Evolutionary conservation across 2,113 vertebrate genomes (phyloP), one percentile per base, ranked within the genome.

Genomic region (Perognathus longimembris): DNA sequence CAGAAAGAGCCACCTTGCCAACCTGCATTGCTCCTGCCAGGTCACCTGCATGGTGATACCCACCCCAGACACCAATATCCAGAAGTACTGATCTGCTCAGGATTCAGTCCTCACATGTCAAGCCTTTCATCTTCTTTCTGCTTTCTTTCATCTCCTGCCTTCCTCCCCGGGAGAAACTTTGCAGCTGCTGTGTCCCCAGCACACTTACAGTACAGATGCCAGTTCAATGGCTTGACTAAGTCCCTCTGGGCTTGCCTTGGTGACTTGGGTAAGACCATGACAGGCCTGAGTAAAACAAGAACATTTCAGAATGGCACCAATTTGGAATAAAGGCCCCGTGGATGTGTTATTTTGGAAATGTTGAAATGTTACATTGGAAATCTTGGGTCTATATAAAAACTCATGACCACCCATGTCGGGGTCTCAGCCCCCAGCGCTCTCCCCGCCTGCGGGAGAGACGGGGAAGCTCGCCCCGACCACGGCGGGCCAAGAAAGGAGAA

Each of bases 281-380:
- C 18, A 59, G 45, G 38, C 11, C 30, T 9, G 30, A 21, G 66
- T 32, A 50, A 88, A 84, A 80, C 67, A 40, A 87, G 69, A n/a
- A 42, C n/a, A 12, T 57, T 76, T 80, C 67, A n/a, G n/a, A n/a
- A n/a, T n/a, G n/a, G n/a, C n/a, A n/a, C n/a, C n/a, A n/a, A n/a
- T n/a, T n/a, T n/a, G n/a, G n/a, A n/a, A n/a, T n/a, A n/a, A n/a
- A n/a, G n/a, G n/a, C n/a, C n/a, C n/a, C n/a, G n/a, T n/a, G n/a
- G n/a, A n/a, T n/a, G n/a, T n/a, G n/a, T n/a, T n/a, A n/a, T n/a
- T n/a, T n/a, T n/a, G n/a, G n/a, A n/a, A n/a, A n/a, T n/a, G n/a
- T n/a, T n/a, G 32, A 89, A 91, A 79, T 57, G 20, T 34, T 83
- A 3, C n/a, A 10, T 76, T 42, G 69, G 59, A 88, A 78, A 66